Conservation (phyloP, 1,140 invertebrate species). For the Lutraria rhynchaena region DNA sequence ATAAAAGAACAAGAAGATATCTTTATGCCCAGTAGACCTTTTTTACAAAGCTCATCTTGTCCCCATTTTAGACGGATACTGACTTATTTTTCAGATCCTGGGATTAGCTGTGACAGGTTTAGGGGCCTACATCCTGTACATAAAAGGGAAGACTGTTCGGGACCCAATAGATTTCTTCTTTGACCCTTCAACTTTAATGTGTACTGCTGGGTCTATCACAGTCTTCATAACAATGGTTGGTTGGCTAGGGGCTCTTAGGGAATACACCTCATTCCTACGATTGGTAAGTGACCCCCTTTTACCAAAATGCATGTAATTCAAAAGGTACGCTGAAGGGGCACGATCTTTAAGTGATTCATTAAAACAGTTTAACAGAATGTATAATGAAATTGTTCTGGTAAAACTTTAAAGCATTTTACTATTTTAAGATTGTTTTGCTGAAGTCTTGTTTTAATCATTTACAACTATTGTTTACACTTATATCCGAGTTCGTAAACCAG, state of each 20-base stretch:
- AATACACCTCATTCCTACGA: conserved; percentile 95
- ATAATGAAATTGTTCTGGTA: too few species aligned
- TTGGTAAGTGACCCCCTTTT: conserved; percentile 95
- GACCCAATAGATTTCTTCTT: conserved; percentile 95
- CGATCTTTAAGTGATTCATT: too few species aligned
- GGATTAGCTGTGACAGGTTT: conserved; percentile 92
- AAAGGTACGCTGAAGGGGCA: too few species aligned
- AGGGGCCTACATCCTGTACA: conserved; percentile 93
- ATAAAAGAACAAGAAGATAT: not conserved
- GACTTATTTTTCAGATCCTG: conserved; percentile 86
- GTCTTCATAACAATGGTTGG: conserved; percentile 95
- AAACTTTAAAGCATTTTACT: too few species aligned
- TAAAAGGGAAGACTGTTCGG: conserved; percentile 93
- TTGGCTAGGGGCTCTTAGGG: conserved; percentile 94
- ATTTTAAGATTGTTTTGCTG: too few species aligned
- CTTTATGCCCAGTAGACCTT: not conserved
- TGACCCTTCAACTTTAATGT: conserved; percentile 94
- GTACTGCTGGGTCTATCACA: conserved; percentile 92
- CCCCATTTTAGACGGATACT: not conserved
- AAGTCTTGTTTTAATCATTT: too few species aligned
- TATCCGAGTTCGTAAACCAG: too few species aligned
- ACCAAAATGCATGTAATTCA: too few species aligned
- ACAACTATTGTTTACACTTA: too few species aligned
- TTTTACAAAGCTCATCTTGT: not conserved
- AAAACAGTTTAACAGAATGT: too few species aligned